These are phyloP conservation scores for Bombus cullumanus DNA, from an alignment of 1,140 invertebrate genomes.

Conservation along the genomic window DNA sequence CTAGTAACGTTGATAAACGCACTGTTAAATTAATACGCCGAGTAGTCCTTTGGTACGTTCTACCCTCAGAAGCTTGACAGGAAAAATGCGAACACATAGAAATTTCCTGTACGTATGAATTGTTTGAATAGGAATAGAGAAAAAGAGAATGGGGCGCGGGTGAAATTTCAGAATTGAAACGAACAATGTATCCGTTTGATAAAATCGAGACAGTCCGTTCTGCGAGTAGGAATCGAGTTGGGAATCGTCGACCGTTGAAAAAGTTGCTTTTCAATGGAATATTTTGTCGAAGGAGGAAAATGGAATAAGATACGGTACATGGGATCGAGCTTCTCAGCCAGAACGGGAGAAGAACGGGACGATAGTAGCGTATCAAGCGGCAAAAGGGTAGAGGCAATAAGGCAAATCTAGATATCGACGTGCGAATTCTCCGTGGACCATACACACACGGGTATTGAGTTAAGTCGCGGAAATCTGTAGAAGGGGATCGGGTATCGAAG, in stretches of 20 bases:
- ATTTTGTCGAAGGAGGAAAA: neutral
- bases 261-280: neutral
- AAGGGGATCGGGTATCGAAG: neutral
- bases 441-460: slow-evolving; percentile 25
- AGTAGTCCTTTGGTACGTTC: too few species aligned
- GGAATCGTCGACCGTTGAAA: neutral
- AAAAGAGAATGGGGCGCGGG: neutral
- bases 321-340: neutral
- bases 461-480: slow-evolving; percentile 46
- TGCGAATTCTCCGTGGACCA: slow-evolving; percentile 44
- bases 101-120: neutral
- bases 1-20: too few species aligned
- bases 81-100: neutral
- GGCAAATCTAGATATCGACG: slow-evolving; percentile 48
- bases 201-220: slow-evolving; percentile 18
- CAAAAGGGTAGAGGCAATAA: slow-evolving; percentile 18
- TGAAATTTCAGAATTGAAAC: neutral
- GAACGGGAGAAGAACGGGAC: neutral
- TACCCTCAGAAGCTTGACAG: neutral
- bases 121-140: neutral
- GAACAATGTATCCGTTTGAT: slow-evolving; percentile 6
- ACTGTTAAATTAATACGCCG: too few species aligned
- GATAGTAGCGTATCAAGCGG: neutral
- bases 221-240: neutral
- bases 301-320: neutral